Evolutionary conservation across 2,113 vertebrate species (phyloP), one percentile per base, ranked within the genome.

Genomic region (Mesembrinibis cayennensis): DNA sequence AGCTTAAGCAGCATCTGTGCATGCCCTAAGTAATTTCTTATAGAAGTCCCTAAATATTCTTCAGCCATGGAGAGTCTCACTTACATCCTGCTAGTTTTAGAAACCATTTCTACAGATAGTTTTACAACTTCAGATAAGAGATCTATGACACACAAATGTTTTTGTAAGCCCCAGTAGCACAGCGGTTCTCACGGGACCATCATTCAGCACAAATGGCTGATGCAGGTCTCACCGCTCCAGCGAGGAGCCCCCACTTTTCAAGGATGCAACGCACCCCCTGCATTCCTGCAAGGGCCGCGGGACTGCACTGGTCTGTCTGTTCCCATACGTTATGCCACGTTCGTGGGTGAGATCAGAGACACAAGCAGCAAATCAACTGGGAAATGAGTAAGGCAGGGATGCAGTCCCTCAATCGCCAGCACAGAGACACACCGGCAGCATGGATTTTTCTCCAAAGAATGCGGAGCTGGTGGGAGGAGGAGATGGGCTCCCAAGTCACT

Each of bases 161-260:
- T 77, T 38, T 38, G 2, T 10, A 11, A 42, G 77, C 27, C 61
- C 78, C 63, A 6, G 82, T 4, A 66, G 47, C 76, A 5, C 50
- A 2, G 13, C 0, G 0, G 40, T 65, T 95, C 92, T 65, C 91
- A 80, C 25, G 9, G 61, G 74, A 82, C 40, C 77, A 3, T 7
- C 20, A 0, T 3, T 45, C 25, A 3, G 71, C 66, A 25, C 34
- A 2, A 61, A 3, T 0, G 3, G 42, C 45, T 1, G 9, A 6
- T 13, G 58, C 62, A 42, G 82, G 89, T 45, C 82, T 50, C 52
- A 6, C 36, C 2, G 1, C 16, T 61, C 15, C 45, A 5, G 32
- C 3, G 3, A 52, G 53, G 58, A 90, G 26, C 34, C 32, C 61
- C 52, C 38, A 2, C 11, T n/a, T n/a, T 23, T 32, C 50, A 50